Percentiles rank a stretch among this genome's conserved stretches.
phyloP scores from a whole-genome alignment of 2,113 vertebrate genomes.

The Varanus komodoensis region DNA sequence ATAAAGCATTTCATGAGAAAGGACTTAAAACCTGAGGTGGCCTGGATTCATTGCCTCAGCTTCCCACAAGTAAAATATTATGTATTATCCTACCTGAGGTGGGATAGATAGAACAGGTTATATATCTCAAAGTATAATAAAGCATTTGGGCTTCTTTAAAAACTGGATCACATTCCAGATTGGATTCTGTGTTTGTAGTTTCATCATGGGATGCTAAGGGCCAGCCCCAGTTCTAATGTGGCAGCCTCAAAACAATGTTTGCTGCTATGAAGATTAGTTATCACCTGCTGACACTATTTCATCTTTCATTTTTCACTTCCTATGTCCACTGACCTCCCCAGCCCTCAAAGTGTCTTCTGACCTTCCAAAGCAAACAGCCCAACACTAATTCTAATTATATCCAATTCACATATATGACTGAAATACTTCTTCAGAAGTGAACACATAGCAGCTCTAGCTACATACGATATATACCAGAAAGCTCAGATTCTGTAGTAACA shows the following conservation, averaged over 20 bases:
- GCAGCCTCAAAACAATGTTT: neutral
- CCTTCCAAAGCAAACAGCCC: neutral
- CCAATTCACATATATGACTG: too few species aligned
- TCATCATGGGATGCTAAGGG: neutral
- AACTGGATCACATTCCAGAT: neutral
- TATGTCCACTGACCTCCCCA: neutral
- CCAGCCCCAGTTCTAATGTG: neutral
- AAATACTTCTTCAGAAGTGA: neutral
- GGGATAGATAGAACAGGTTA: neutral
- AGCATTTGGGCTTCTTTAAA: neutral
- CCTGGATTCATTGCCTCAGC: neutral
- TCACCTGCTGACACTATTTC: neutral
- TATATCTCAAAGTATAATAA: neutral
- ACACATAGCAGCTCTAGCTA: slow-evolving; percentile 9
- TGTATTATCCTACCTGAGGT: neutral
- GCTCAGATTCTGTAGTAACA: slow-evolving; percentile 5
- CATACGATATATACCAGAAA: too few species aligned
- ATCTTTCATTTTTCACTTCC: neutral
- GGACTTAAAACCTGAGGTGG: neutral
- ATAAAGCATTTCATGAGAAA: neutral
- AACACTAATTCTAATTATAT: neutral
- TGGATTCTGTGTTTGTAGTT: neutral
- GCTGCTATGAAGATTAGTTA: neutral
- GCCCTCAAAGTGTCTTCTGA: neutral
- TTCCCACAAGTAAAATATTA: neutral